Evolutionary conservation across 2,888 invertebrate species (phyloP), one percentile per base, ranked within the genome.

Genomic region (Netelia virgata): DNA sequence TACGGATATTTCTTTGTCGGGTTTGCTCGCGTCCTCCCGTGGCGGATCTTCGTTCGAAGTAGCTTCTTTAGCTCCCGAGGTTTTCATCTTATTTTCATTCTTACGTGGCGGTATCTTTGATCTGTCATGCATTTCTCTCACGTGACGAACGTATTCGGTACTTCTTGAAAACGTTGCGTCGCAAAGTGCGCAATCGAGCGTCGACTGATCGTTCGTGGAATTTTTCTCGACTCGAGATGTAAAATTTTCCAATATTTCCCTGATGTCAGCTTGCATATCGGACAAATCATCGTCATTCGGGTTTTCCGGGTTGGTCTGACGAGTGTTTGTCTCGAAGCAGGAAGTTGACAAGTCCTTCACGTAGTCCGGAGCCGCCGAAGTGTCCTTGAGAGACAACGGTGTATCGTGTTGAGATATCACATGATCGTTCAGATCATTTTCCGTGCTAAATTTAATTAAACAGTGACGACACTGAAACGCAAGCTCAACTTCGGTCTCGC

Each of bases 381-480:
- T 57, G 0, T n/a, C 74, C 23, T 69, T 81, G 16, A 59, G 16
- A 1, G 69, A 47, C 8, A 86, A 73, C 16, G 85, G 72, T 36
- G 53, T 72, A 5, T 79, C 59, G 70, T 88, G 86, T 47, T 85
- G 75, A 23, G 61, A 64, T 63, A 77, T 84, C 8, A 86, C 81
- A 18, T 87, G 87, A 11, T 87, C 85, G 72, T 83, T 81, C 1
- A 87, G 73, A 18, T 64, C 41, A 6, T 75, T 59, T 3, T 85
- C 83, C 0, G 57, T 53, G 11, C 8, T 28, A 47, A 85, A 86
- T 64, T 84, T 75, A 11, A 81, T 74, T 11, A 78, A 70, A 41
- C 87, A 86, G 11, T 81, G 81, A 8, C 82, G 86, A 41, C 88
- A 87, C 41, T 86, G 86, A 9, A 86, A 50, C 5, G 80, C 72